Base-by-base conservation (phyloP, 2,797 vertebrate genomes). In the Pseudochaenichthys georgianus region DNA sequence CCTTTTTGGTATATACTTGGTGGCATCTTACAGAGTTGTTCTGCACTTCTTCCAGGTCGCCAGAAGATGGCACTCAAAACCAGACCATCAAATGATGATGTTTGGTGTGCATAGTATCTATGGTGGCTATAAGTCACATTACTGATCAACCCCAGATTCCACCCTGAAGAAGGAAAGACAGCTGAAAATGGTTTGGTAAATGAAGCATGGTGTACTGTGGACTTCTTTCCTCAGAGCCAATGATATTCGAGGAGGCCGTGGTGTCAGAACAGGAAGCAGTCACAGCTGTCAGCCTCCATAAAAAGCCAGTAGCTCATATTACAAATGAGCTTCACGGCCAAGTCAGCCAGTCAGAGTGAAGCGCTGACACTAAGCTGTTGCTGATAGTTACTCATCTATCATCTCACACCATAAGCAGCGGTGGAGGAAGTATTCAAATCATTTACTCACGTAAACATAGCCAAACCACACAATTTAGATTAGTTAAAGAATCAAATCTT, bases 51-150 rank as follows among this genome's bases (percentile, higher is more conserved):
- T 50, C 13, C 4, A 13, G 48, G 45, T 12, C 5, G 4, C 79
- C 73, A 81, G n/a, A 17, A 51, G 64, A 50, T 64, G 69, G 64
- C 15, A 11, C 63, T 75, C 52, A 43, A 57, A 15, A 9, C 16
- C 13, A 77, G n/a, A 13, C 50, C 21, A 57, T 38, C 28, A 38
- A 9, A 43, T 43, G 1, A 45, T 31, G 16, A 4, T 28, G 21
- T 8, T 34, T 5, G 2, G 17, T 34, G 17, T 13, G 13, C 0
- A 12, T 16, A 9, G 17, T 15, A 13, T 28, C 61, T 28, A 2
- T 21, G 6, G 13, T 51, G 17, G 34, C 59, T 31, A 5, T 50
- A 9, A 41, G 0, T 45, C 38, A 41, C 15, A 15, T 64, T 12
- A 23, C 41, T 47, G 43, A 28, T 34, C 19, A 34, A 34, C 0